Conservation (phyloP, 2,888 invertebrate species). For the Oligia strigilis region DNA sequence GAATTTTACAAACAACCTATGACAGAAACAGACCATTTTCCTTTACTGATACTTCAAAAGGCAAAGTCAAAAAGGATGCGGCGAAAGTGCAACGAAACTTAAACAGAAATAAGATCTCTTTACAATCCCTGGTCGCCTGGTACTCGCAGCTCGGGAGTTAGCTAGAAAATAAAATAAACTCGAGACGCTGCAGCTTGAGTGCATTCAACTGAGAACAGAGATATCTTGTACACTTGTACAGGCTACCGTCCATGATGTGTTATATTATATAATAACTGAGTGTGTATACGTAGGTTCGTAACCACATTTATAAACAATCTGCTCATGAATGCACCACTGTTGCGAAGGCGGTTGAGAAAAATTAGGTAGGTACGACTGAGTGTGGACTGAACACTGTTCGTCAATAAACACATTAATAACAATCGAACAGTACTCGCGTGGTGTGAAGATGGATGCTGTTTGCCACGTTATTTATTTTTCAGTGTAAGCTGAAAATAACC, state of each 20-base stretch:
- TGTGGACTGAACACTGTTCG: constrained; percentile 1
- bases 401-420: constrained; percentile 16
- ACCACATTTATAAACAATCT: constrained; percentile 30
- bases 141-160: not conserved
- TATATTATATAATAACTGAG: too few species aligned
- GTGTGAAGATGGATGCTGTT: constrained; percentile 38
- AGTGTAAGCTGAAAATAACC: constrained; percentile 17
- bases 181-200: constrained; percentile 15
- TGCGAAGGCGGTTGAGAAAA: constrained; percentile 8
- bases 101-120: constrained; percentile 18
- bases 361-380: not conserved
- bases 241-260: not conserved
- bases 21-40: constrained; percentile 5
- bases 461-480: constrained; percentile 28
- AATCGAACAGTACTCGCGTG: constrained; percentile 5
- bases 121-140: constrained; percentile 7
- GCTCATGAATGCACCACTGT: constrained; percentile 34
- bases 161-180: constrained; percentile 32
- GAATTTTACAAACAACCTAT: constrained; percentile 4
- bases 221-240: constrained; percentile 6
- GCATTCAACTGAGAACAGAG: constrained; percentile 39
- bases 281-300: not conserved
- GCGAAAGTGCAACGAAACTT: constrained; percentile 16
- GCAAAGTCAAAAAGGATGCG: not conserved
- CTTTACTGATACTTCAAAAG: constrained; percentile 8